Percentiles rank a stretch among this genome's conserved stretches.
Evolutionary conservation across 2,888 invertebrate genomes (phyloP).

Genomic region (Cerastis leucographa): DNA sequence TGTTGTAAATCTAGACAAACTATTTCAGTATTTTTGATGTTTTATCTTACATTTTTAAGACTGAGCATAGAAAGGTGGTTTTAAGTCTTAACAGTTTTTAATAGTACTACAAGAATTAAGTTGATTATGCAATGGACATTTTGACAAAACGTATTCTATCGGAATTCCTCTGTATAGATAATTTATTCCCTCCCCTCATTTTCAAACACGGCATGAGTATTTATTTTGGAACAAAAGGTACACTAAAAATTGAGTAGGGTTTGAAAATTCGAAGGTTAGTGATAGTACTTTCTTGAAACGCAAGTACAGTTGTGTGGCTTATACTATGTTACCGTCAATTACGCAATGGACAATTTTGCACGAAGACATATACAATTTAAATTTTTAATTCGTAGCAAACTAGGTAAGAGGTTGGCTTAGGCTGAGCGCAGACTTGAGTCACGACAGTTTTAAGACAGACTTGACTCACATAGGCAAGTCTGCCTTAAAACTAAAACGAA

Average conservation of each 20-base stretch:
- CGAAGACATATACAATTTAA: not conserved
- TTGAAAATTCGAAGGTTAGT: not conserved
- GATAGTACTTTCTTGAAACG: not conserved
- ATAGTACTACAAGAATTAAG: not conserved
- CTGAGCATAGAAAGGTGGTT: not conserved
- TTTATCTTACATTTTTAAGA: conserved; percentile 1
- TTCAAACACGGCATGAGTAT: too few relatives aligned
- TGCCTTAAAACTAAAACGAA: too few relatives aligned
- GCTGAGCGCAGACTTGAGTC: too few relatives aligned
- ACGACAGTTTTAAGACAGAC: too few relatives aligned
- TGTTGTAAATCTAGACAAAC: conserved; percentile 44
- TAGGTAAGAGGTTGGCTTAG: not conserved
- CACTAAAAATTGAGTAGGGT: not conserved
- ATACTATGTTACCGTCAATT: not conserved
- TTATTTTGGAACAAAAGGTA: too few relatives aligned
- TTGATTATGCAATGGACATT: not conserved
- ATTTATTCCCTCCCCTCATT: not conserved
- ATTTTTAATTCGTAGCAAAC: not conserved
- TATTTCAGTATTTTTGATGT: conserved; percentile 1
- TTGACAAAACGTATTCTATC: not conserved
- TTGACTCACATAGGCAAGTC: too few relatives aligned
- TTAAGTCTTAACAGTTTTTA: not conserved
- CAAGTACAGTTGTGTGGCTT: not conserved
- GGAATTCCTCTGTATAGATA: not conserved
- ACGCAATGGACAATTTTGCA: not conserved